Evolutionary conservation across 2,888 invertebrate species (phyloP).

Genomic region (Noctua janthe): DNA sequence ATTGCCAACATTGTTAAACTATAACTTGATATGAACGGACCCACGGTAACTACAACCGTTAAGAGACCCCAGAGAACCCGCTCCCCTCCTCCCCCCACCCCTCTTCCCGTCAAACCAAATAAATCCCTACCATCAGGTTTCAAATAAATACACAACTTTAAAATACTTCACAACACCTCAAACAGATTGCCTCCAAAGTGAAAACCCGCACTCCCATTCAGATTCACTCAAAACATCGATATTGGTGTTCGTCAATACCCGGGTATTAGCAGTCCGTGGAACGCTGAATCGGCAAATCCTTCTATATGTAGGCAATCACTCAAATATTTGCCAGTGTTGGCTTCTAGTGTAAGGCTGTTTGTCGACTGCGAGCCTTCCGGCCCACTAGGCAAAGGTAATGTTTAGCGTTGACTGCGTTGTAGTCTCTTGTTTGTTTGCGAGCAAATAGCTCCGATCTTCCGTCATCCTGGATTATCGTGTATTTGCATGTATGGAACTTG

Average conservation of each 20-base stretch:
- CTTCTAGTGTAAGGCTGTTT: constrained; percentile 68
- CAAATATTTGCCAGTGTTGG: constrained; percentile 79
- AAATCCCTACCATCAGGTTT: too few relatives aligned
- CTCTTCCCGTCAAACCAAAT: not conserved
- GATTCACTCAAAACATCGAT: constrained; percentile 52
- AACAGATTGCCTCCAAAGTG: constrained; percentile 19
- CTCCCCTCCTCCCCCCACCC: too few relatives aligned
- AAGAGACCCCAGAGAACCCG: too few relatives aligned
- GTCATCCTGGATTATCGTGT: constrained; percentile 36
- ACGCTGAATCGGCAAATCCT: constrained; percentile 61
- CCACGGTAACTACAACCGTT: not conserved
- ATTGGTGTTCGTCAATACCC: constrained; percentile 47
- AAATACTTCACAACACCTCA: not conserved
- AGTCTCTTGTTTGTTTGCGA: constrained; percentile 45
- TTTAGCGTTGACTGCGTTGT: constrained; percentile 67
- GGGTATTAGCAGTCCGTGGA: constrained; percentile 45
- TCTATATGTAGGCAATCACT: constrained; percentile 77
- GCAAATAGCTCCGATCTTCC: constrained; percentile 49
- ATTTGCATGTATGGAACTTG: constrained; percentile 29
- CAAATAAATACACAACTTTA: not conserved
- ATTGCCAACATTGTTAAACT: not conserved
- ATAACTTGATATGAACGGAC: not conserved
- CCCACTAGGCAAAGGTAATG: constrained; percentile 78
- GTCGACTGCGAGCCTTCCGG: constrained; percentile 70
- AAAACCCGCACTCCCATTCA: constrained; percentile 14